phyloP scores from a whole-genome alignment of 2,888 invertebrate genomes.

The Lysandra bellargus region DNA sequence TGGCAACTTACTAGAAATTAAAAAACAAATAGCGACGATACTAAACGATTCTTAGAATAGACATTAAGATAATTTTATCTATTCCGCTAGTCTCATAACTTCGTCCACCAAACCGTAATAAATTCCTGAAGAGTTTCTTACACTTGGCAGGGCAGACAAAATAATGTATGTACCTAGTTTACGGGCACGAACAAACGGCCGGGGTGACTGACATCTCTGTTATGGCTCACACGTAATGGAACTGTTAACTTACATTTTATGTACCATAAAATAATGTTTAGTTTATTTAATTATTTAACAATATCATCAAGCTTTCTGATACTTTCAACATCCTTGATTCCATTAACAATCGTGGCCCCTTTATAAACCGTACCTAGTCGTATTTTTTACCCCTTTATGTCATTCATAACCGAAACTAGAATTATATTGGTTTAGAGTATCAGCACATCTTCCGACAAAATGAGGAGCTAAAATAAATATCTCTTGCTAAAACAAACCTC shows the following conservation, averaged over 20 bases:
- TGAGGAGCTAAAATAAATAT: too few species aligned
- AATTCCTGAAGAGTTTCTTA: conserved; percentile 75
- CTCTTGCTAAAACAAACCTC: not conserved
- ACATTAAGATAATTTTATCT: not conserved
- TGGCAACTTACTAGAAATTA: not conserved
- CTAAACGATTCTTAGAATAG: not conserved
- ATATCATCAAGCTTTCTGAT: not conserved
- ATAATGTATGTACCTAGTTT: conserved; percentile 80
- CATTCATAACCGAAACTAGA: not conserved
- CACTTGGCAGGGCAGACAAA: conserved; percentile 76
- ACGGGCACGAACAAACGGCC: conserved; percentile 71
- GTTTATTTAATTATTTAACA: not conserved
- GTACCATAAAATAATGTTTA: not conserved
- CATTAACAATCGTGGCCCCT: not conserved
- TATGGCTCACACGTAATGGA: conserved; percentile 46
- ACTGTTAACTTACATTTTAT: conserved; percentile 36
- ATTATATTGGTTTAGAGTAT: not conserved
- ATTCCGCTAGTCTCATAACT: conserved; percentile 44
- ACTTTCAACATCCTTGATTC: not conserved
- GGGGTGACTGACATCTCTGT: conserved; percentile 76
- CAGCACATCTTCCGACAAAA: too few species aligned
- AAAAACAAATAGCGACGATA: not conserved
- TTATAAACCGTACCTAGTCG: not conserved
- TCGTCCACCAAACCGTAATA: conserved; percentile 60
- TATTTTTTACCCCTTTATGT: not conserved